These are phyloP conservation scores for Chamaetylas fuelleborni DNA, from an alignment of 2,113 vertebrate species.

Conservation along the genomic window DNA sequence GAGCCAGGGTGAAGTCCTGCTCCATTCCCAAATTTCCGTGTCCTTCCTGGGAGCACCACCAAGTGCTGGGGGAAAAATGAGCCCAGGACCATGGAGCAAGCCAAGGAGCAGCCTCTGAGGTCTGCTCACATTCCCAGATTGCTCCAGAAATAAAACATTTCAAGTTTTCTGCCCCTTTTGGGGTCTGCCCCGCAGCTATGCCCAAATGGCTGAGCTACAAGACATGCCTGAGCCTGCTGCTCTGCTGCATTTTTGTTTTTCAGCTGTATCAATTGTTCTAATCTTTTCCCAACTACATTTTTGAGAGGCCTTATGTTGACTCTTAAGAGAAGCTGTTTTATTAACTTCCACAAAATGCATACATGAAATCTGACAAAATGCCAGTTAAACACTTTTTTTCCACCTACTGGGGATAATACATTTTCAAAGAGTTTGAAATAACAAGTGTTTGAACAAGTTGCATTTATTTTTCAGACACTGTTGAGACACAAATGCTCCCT, in stretches of 20 bases:
- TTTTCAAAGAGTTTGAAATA: background rate
- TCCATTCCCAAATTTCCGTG: accelerated
- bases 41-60: background rate
- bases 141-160: background rate
- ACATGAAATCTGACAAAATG: background rate
- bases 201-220: background rate
- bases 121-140: background rate
- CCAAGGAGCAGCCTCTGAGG: background rate
- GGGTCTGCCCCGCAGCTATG: accelerated
- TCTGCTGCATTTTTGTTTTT: background rate
- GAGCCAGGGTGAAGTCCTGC: background rate
- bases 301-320: background rate
- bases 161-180: background rate
- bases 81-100: background rate
- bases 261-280: background rate
- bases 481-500: background rate
- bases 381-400: background rate
- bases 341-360: background rate
- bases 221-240: background rate
- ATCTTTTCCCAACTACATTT: background rate
- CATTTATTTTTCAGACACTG: background rate
- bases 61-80: background rate
- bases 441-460: background rate
- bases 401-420: background rate
- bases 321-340: background rate